phyloP scores from a whole-genome alignment of 2,797 vertebrate genomes.

The Chelmon rostratus region DNA sequence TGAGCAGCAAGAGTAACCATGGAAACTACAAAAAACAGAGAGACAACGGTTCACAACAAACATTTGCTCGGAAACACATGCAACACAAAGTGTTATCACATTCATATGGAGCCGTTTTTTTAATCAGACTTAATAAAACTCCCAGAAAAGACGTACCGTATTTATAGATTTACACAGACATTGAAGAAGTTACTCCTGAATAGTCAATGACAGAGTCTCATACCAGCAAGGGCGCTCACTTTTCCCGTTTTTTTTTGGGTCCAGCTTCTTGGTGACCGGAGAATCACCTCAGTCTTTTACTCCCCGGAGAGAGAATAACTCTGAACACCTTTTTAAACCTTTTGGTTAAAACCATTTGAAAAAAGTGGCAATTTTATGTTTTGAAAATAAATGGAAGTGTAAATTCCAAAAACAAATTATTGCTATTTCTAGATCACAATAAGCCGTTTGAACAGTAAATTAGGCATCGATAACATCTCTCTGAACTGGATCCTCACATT shows the following conservation, averaged over 20 bases:
- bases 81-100: background rate
- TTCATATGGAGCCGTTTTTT: background rate
- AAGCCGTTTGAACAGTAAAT: slow-evolving; percentile 13
- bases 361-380: background rate
- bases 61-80: background rate
- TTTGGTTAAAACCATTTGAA: background rate
- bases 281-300: slow-evolving; percentile 6
- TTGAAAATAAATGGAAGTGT: slow-evolving; percentile 1
- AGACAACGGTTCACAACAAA: background rate
- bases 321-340: slow-evolving; percentile 10
- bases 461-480: background rate
- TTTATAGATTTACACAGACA: background rate
- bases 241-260: slow-evolving; percentile 3
- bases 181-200: slow-evolving; percentile 1
- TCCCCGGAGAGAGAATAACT: background rate
- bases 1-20: background rate
- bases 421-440: slow-evolving; percentile 5
- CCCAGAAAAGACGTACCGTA: background rate
- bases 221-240: background rate
- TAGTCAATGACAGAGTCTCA: slow-evolving; percentile 11
- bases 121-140: background rate
- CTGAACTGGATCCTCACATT: slow-evolving; percentile 7
- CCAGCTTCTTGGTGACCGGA: slow-evolving; percentile 1
- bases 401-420: background rate
- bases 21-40: background rate